A percentile compares a stretch with the other conserved stretches of the same genome.
Conservation (phyloP, 2,113 vertebrate species). For the Grammomys surdaster region DNA sequence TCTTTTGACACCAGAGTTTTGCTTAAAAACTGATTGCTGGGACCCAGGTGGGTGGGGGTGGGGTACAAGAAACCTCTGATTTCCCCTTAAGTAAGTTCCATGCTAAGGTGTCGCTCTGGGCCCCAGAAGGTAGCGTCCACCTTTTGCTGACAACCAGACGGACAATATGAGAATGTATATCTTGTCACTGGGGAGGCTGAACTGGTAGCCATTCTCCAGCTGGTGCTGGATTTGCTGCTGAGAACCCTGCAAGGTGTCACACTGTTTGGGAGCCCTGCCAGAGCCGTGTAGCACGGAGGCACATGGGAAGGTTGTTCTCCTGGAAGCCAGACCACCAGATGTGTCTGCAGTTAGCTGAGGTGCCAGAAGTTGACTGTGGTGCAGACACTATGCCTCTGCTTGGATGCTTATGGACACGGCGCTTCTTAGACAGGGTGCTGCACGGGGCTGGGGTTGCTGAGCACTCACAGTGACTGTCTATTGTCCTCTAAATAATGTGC, state of each 20-base stretch:
- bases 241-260: neutral
- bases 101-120: neutral
- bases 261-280: neutral
- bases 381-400: accelerated
- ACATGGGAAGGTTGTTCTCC: neutral
- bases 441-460: neutral
- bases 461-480: neutral
- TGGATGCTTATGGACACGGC: accelerated
- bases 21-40: neutral
- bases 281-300: neutral
- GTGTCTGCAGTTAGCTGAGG: accelerated
- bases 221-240: neutral
- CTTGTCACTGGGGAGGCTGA: neutral
- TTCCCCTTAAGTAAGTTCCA: neutral
- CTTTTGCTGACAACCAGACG: conserved; percentile 76
- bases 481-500: neutral
- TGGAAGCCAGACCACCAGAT: neutral
- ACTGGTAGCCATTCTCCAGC: neutral
- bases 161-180: conserved; percentile 52
- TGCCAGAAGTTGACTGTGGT: no score
- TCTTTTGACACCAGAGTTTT: neutral
- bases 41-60: neutral
- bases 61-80: neutral
- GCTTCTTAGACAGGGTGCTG: neutral
- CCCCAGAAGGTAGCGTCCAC: conserved; percentile 42